Conservation (phyloP, 1,140 invertebrate genomes). For the Drosophila bocki region DNA sequence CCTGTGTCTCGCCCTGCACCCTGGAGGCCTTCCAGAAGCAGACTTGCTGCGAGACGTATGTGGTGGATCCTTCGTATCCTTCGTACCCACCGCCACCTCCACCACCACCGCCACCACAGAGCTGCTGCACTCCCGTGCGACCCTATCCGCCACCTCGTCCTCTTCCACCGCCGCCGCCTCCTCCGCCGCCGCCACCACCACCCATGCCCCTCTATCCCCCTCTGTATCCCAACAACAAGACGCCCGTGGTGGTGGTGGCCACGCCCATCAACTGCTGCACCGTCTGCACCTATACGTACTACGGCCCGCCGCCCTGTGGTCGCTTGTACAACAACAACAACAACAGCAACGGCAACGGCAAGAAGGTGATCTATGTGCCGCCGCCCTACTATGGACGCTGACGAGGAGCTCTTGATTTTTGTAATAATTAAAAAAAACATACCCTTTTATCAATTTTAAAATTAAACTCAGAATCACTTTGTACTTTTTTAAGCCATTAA, state of each 20-base stretch:
- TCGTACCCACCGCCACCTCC: conserved; percentile 5
- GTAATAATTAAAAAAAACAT: no score
- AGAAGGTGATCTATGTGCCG: conserved; percentile 64
- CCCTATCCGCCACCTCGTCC: conserved; percentile 13
- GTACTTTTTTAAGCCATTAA: neutral
- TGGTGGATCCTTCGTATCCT: conserved; percentile 36
- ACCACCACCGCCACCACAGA: neutral
- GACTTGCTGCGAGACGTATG: conserved; percentile 67
- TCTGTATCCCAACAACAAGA: conserved; percentile 29
- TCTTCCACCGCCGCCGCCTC: conserved; percentile 4
- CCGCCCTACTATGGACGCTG: conserved; percentile 68
- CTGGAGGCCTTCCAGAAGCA: conserved; percentile 70
- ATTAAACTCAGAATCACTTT: neutral
- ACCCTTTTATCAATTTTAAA: neutral
- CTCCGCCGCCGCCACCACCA: conserved; percentile 3
- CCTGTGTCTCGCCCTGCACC: conserved; percentile 72
- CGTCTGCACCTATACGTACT: conserved; percentile 72
- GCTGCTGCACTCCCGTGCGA: conserved; percentile 11
- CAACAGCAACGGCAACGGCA: conserved; percentile 23
- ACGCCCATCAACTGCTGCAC: conserved; percentile 72
- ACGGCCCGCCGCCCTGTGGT: conserved; percentile 75
- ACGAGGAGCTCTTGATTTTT: no score
- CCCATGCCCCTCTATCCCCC: conserved; percentile 41
- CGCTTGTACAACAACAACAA: conserved; percentile 50
- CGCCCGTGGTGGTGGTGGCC: conserved; percentile 62